These are phyloP conservation scores for Drosophila kepulauana DNA, from an alignment of 1,140 invertebrate species.

Conservation along the genomic window DNA sequence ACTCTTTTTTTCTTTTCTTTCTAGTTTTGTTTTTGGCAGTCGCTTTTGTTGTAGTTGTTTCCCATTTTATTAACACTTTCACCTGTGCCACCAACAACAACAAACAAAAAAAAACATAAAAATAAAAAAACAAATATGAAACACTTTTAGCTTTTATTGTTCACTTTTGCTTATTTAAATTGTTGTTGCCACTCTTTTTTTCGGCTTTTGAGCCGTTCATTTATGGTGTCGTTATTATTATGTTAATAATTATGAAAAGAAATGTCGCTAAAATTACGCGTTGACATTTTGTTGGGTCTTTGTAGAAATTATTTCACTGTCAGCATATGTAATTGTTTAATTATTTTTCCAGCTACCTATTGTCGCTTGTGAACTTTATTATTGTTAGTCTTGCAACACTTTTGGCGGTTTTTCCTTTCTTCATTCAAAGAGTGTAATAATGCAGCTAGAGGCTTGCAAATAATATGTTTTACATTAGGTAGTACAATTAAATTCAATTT, in stretches of 20 bases:
- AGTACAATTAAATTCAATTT: background rate
- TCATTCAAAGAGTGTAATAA: background rate
- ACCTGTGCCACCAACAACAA: slow-evolving; percentile 38
- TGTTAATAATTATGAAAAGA: slow-evolving; percentile 33
- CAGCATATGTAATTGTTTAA: slow-evolving; percentile 27
- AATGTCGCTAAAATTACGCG: slow-evolving; percentile 23
- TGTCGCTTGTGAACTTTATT: slow-evolving; percentile 1
- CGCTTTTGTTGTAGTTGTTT: slow-evolving; percentile 46
- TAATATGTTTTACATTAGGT: background rate
- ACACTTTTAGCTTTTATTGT: slow-evolving; percentile 33
- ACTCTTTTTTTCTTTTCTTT: background rate
- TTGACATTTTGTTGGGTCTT: slow-evolving; percentile 21
- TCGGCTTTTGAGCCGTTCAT: slow-evolving; percentile 8
- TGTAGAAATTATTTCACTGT: slow-evolving; percentile 32
- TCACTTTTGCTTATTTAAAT: slow-evolving; percentile 43
- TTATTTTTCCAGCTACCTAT: slow-evolving; percentile 6
- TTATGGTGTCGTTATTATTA: slow-evolving; percentile 41
- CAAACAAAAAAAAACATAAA: slow-evolving; percentile 22
- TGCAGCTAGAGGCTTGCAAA: background rate
- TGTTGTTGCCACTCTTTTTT: slow-evolving; percentile 22
- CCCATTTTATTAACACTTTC: slow-evolving; percentile 50
- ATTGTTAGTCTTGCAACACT: background rate
- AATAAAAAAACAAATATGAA: slow-evolving; percentile 25
- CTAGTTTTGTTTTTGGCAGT: slow-evolving; percentile 21
- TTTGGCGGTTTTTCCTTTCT: background rate